Base-by-base conservation (phyloP, 2,113 vertebrate genomes). In the Poeciliopsis occidentalis region DNA sequence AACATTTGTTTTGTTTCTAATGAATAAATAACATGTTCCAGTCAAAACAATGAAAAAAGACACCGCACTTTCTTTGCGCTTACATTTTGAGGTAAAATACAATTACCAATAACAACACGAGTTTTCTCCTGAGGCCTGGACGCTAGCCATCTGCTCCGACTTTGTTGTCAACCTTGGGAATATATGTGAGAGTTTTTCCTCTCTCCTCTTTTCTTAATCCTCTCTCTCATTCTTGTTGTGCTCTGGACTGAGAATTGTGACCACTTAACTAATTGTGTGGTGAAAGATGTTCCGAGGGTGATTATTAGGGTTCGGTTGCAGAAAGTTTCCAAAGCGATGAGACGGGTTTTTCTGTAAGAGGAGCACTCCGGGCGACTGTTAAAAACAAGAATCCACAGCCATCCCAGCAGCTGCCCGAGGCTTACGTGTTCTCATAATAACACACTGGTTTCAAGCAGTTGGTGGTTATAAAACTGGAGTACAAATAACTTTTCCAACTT, bases 241-340 rank as follows among this genome's bases (percentile, higher is more conserved):
- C 79, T 67, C 69, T 79, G 80, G 73, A 80, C 85, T 73, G 76
- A 81, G 70, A 70, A 75, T 65, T 15, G 29, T 72, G 69, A 78
- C 84, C 85, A 89, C 85, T 86, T 88, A 84, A 81, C 80, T 88
- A 83, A 88, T 86, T 87, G 86, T 85, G 71, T 65, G 78, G 79
- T 71, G 79, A 37, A 78, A 82, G 74, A 82, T 89, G 68, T 80
- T 92, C 80, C 82, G 68, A 85, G 73, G 78, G 68, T 71, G 81
- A 81, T 70, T 71, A 78, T 81, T 79, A 27, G 34, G 47, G 78
- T 82, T 88, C 4, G 12, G 61, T 77, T 72, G 65, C 22, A 15
- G 61, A 72, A 82, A 41, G 51, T 78, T 86, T 79, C 65, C 71
- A 32, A 86, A 82, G 75, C n/a, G 32, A 65, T 63, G 73, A 78